Percentiles rank a stretch among this genome's conserved stretches.
phyloP scores from a whole-genome alignment of 2,797 vertebrate species.

The Sylvia borin region DNA sequence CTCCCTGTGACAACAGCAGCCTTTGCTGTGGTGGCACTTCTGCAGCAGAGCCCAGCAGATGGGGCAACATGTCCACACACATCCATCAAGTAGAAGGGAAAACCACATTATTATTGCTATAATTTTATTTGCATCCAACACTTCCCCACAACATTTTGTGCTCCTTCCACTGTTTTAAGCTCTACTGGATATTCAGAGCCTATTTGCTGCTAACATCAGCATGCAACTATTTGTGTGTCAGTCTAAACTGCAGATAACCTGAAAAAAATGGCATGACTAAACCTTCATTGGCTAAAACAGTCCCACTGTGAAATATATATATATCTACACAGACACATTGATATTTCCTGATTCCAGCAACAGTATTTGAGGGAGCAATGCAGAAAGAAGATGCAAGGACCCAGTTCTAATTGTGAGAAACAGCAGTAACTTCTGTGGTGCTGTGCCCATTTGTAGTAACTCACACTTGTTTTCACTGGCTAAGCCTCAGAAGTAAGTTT shows the following conservation, averaged over 20 bases:
- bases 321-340: rapidly evolving
- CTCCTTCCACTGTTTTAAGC: background rate
- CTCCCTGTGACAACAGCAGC: background rate
- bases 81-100: rapidly evolving
- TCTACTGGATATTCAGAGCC: background rate
- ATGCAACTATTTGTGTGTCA: background rate
- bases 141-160: background rate
- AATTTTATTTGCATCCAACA: background rate
- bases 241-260: background rate
- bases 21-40: background rate
- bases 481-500: background rate
- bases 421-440: background rate
- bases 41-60: background rate
- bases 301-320: background rate
- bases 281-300: background rate
- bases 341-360: background rate
- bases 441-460: background rate
- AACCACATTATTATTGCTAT: background rate
- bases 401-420: background rate
- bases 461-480: background rate
- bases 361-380: background rate
- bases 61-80: background rate
- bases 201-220: background rate
- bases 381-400: background rate
- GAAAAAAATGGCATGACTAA: background rate